phyloP scores from a whole-genome alignment of 2,113 vertebrate genomes.

The Nesospiza acunhae region DNA sequence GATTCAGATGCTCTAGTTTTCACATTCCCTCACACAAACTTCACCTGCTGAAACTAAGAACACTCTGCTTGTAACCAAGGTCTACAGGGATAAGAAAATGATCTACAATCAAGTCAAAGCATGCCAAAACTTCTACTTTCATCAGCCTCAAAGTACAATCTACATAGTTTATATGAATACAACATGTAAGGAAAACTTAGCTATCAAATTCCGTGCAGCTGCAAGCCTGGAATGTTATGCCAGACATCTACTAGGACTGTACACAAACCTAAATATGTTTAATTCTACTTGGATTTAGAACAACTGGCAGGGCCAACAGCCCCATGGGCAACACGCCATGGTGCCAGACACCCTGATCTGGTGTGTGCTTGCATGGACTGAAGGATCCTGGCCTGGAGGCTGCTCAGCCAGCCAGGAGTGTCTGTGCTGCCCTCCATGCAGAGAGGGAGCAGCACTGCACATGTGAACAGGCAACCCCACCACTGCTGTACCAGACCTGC shows the following conservation, averaged over 20 bases:
- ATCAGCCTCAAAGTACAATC: neutral
- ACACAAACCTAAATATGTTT: neutral
- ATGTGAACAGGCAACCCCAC: neutral
- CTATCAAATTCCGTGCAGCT: neutral
- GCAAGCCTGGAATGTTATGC: neutral
- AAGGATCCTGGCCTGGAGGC: neutral
- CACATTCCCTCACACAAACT: neutral
- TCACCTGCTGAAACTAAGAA: neutral
- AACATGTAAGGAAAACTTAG: neutral
- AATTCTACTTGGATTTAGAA: neutral
- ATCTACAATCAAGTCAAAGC: neutral
- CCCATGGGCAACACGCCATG: neutral
- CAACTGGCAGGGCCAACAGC: neutral
- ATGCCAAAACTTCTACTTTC: neutral
- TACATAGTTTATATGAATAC: neutral
- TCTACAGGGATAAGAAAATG: neutral
- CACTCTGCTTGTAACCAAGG: neutral
- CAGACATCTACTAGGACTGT: neutral
- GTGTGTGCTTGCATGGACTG: neutral
- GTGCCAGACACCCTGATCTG: neutral
- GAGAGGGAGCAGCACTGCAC: neutral
- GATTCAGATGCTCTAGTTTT: neutral
- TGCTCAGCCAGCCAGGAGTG: neutral
- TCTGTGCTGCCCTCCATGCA: neutral
- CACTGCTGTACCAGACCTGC: neutral